These are phyloP conservation scores for Diabrotica undecimpunctata DNA, from an alignment of 1,140 invertebrate genomes.

Conservation along the genomic window DNA sequence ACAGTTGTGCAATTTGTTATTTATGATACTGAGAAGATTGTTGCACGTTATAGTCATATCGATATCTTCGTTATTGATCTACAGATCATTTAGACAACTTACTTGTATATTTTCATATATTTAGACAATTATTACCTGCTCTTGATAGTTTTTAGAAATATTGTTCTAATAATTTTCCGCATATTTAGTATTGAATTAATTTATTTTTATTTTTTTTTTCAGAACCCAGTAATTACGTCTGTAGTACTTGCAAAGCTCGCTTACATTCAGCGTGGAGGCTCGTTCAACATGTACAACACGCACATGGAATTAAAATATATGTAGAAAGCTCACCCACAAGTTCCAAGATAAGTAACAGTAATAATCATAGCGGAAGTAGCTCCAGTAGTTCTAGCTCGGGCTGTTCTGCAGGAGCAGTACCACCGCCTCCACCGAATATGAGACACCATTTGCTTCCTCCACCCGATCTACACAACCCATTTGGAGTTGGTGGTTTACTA, in stretches of 20 bases:
- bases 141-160: too few species aligned
- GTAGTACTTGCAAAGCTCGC: conserved; percentile 88
- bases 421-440: conserved; percentile 58
- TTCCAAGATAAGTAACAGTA: conserved; percentile 50
- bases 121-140: too few species aligned
- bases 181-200: too few species aligned
- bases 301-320: conserved; percentile 92
- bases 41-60: too few species aligned
- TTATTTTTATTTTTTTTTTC: conserved; percentile 54
- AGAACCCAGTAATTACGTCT: conserved; percentile 94
- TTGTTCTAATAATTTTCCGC: too few species aligned
- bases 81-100: too few species aligned
- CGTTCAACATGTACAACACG: conserved; percentile 90
- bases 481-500: conserved; percentile 62
- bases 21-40: too few species aligned
- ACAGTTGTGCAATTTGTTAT: too few species aligned
- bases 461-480: conserved; percentile 64
- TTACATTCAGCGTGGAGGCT: conserved; percentile 89
- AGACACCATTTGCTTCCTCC: conserved; percentile 63
- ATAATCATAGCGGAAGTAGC: conserved; percentile 55
- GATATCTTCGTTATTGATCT: too few species aligned
- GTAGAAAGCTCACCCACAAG: conserved; percentile 59
- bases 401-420: conserved; percentile 55
- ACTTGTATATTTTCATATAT: too few species aligned
- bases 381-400: conserved; percentile 57